Percentiles rank a stretch among this genome's conserved stretches.
Evolutionary conservation across 2,113 vertebrate genomes (phyloP).

Genomic region (Rhineura floridana): DNA sequence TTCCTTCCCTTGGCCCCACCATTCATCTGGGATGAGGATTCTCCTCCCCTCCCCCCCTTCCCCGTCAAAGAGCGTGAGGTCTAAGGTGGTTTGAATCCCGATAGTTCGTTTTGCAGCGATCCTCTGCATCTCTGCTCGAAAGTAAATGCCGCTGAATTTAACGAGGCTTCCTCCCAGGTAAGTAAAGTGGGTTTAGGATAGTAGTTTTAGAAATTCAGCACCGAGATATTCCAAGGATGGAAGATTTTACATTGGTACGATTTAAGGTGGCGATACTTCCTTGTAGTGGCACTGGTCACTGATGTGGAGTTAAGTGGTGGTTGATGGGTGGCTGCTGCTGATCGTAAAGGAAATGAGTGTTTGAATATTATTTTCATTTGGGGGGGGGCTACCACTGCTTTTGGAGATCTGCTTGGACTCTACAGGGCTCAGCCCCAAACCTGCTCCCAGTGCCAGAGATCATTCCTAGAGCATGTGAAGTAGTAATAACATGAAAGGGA

Average conservation of each 20-base stretch:
- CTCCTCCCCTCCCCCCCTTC: too few species aligned
- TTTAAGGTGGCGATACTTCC: neutral
- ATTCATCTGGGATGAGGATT: neutral
- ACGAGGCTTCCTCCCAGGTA: neutral
- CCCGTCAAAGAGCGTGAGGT: neutral
- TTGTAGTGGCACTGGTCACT: neutral
- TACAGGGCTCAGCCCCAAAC: neutral
- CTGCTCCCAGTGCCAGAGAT: neutral
- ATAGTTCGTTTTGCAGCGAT: neutral
- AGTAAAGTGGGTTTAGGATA: neutral
- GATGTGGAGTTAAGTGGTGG: neutral
- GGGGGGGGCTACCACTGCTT: neutral
- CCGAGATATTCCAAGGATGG: neutral
- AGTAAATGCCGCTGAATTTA: neutral
- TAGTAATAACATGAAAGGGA: neutral
- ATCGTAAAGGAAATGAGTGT: neutral
- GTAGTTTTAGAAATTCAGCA: neutral
- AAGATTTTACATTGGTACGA: too few species aligned
- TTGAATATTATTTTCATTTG: neutral
- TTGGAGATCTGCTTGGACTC: constrained; percentile 28
- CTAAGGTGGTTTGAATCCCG: neutral
- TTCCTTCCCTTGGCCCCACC: neutral
- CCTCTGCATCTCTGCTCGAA: neutral
- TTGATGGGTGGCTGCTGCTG: neutral
- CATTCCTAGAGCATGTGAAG: constrained; percentile 4